These are phyloP conservation scores for Parapristionchus giblindavisi DNA, from an alignment of 2,888 invertebrate species.

Conservation along the genomic window DNA sequence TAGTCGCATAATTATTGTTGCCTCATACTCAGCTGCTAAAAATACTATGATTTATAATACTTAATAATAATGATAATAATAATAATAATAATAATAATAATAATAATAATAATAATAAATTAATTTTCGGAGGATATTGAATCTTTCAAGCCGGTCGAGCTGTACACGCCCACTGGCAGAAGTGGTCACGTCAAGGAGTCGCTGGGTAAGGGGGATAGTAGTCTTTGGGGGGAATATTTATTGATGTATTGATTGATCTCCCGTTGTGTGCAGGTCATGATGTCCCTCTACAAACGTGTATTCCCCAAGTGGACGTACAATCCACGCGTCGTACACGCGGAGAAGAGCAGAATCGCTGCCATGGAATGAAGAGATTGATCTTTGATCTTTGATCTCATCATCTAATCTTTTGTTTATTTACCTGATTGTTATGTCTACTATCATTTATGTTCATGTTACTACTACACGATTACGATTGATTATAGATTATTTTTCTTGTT, in stretches of 20 bases:
- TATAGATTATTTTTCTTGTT: too few relatives aligned
- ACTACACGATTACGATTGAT: too few relatives aligned
- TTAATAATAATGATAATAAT: too few relatives aligned
- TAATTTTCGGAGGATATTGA: conserved; percentile 82
- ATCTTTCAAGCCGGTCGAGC: conserved; percentile 93
- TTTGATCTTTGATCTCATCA: conserved; percentile 2
- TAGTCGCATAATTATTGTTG: too few relatives aligned
- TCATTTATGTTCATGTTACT: too few relatives aligned
- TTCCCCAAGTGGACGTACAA: conserved; percentile 97
- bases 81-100: too few relatives aligned
- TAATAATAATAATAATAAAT: too few relatives aligned
- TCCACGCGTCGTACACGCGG: conserved; percentile 39
- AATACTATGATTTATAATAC: too few relatives aligned
- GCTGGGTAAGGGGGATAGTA: conserved; percentile 71
- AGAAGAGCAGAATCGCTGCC: conserved; percentile 38
- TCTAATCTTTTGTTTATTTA: too few relatives aligned
- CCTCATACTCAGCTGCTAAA: too few relatives aligned
- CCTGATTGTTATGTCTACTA: too few relatives aligned
- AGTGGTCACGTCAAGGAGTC: conserved; percentile 91
- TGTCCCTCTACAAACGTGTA: conserved; percentile 92
- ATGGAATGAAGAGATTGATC: conserved; percentile 17
- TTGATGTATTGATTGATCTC: not conserved
- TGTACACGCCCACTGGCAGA: conserved; percentile 90
- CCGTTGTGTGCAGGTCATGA: conserved; percentile 60
- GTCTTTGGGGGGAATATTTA: too few relatives aligned